phyloP scores from a whole-genome alignment of 2,888 invertebrate species.

The Aradus depressus region DNA sequence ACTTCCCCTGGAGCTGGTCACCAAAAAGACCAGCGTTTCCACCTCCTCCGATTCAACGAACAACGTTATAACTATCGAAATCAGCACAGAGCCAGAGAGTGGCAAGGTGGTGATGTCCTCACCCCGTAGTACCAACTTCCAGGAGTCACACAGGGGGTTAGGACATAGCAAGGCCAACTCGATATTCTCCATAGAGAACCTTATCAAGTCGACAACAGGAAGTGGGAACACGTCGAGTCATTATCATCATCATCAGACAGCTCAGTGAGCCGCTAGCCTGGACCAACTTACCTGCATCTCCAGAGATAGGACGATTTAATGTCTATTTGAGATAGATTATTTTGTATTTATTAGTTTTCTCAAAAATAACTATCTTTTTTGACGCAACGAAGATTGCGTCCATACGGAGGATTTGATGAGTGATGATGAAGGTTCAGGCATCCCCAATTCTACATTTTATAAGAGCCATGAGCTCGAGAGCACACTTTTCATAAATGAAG shows the following conservation, averaged over 20 bases:
- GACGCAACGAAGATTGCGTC: too few species aligned
- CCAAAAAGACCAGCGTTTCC: constrained; percentile 5
- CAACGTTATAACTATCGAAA: constrained; percentile 27
- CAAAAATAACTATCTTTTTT: too few species aligned
- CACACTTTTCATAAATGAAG: too few species aligned
- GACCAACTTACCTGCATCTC: too few species aligned
- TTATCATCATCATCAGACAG: constrained; percentile 11
- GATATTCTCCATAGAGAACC: constrained; percentile 27
- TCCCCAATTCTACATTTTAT: too few species aligned
- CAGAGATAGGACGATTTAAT: too few species aligned
- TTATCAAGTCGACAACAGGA: constrained; percentile 22
- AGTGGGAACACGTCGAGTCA: background rate
- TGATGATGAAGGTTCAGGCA: too few species aligned
- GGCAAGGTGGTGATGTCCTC: constrained; percentile 20
- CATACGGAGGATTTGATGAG: too few species aligned
- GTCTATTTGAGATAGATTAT: too few species aligned
- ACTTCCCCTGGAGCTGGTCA: constrained; percentile 18
- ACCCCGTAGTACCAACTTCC: background rate
- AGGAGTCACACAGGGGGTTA: too few species aligned
- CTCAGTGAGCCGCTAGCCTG: constrained; percentile 9
- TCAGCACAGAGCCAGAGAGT: constrained; percentile 23
- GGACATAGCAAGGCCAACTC: constrained; percentile 22
- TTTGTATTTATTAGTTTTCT: too few species aligned
- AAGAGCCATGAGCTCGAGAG: too few species aligned
- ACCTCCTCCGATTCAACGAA: background rate